These are phyloP conservation scores for Drosophila prostipennis DNA, from an alignment of 2,888 invertebrate genomes.

Conservation along the genomic window DNA sequence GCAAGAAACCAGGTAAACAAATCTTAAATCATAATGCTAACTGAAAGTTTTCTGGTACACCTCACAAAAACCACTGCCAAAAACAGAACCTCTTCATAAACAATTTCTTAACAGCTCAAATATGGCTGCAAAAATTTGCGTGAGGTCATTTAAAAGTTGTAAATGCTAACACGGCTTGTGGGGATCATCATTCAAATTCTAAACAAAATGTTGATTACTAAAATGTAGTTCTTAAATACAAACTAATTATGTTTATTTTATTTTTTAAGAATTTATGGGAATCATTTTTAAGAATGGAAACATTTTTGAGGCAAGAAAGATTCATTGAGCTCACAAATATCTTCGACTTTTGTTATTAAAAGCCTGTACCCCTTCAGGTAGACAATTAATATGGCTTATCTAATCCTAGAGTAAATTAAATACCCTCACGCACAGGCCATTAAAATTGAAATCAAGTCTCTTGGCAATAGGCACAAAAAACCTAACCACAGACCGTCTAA, in stretches of 20 bases:
- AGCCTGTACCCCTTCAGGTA: slow-evolving; percentile 28
- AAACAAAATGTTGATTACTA: not conserved
- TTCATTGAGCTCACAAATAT: not conserved
- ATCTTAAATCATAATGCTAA: slow-evolving; percentile 31
- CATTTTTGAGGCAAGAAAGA: not conserved
- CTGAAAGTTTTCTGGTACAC: slow-evolving; percentile 10
- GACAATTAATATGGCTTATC: slow-evolving; percentile 42
- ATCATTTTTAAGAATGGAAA: too few species aligned
- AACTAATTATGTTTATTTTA: not conserved
- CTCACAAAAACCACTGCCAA: not conserved
- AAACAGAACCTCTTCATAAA: not conserved
- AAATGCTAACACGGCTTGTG: not conserved
- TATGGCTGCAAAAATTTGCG: not conserved
- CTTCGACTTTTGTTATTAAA: not conserved
- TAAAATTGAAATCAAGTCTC: slow-evolving; percentile 67
- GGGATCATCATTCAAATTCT: not conserved
- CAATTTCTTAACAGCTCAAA: not conserved
- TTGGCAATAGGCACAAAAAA: slow-evolving; percentile 6
- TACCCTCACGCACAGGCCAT: slow-evolving; percentile 62
- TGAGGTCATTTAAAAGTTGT: not conserved
- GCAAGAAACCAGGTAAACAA: slow-evolving; percentile 5
- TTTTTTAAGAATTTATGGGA: not conserved
- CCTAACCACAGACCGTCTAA: slow-evolving; percentile 12
- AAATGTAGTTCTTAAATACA: not conserved
- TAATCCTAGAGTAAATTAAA: slow-evolving; percentile 66